Percentiles rank a stretch among this genome's conserved stretches.
Evolutionary conservation across 2,113 vertebrate species (phyloP).

Genomic region (Porphyrio hochstetteri): DNA sequence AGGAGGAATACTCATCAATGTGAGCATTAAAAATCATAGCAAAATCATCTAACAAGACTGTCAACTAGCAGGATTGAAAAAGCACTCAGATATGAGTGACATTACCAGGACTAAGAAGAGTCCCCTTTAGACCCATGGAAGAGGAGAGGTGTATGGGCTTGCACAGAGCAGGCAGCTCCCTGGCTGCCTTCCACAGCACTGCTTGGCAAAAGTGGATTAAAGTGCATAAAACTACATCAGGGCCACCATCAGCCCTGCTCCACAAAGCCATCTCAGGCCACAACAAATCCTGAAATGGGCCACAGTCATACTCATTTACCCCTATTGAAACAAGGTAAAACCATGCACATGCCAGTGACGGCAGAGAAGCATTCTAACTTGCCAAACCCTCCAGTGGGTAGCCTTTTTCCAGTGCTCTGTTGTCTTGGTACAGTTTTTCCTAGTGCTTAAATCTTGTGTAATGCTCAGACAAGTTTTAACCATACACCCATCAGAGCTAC

Average conservation of each 20-base stretch:
- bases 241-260: not conserved
- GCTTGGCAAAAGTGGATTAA: not conserved
- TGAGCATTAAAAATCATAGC: not conserved
- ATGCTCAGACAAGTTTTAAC: not conserved
- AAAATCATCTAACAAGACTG: not conserved
- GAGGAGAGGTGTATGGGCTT: not conserved
- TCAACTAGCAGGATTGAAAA: not conserved
- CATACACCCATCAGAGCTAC: not conserved
- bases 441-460: not conserved
- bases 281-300: not conserved
- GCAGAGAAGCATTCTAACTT: not conserved
- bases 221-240: not conserved
- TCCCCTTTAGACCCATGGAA: not conserved
- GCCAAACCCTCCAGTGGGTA: not conserved
- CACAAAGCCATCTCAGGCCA: not conserved
- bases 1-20: not conserved
- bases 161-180: not conserved
- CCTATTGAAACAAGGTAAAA: not conserved
- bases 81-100: not conserved
- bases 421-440: not conserved
- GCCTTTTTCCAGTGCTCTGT: not conserved
- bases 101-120: not conserved
- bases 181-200: not conserved
- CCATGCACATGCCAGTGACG: rapidly evolving
- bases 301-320: not conserved